Base-by-base conservation (phyloP, 2,113 vertebrate genomes). In the Eonycteris spelaea region DNA sequence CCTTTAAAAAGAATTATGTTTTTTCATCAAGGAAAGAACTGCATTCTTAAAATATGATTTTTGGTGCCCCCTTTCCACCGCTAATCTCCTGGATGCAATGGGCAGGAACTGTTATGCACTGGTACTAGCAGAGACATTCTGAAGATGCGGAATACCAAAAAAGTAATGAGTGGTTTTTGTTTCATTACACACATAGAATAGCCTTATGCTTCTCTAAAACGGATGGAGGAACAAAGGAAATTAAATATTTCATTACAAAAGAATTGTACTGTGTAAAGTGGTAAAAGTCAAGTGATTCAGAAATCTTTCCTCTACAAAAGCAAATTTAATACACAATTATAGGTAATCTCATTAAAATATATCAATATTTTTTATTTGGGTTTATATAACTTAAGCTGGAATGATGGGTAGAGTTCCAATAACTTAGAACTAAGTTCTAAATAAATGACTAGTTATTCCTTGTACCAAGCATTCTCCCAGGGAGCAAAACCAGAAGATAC, bases 191-290 rank as follows among this genome's bases (percentile, higher is more conserved):
- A 90, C 57, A 59, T 89, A 51, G 40, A 93, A 83, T 86, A 95
- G 61, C 48, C 70, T 93, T 77, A 40, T 59, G 38, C 51, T 74
- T 95, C 67, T 70, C 74, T 57, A 74, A 86, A 92, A 86, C 43
- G 75, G 70, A 86, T 77, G 4, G 13, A 51, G 86, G 28, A 96
- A 91, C 67, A 96, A 96, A 96, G 86, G 61, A 94, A 97, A 97
- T 65, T 61, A 94, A 94, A 95, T 71, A 51, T 94, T 88, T 85
- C 68, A 55, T 91, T 94, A n/a, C 26, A 78, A 33, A 96, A 84
- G 40, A 91, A 95, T 61, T 45, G 4, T 30, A 75, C 26, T 35
- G 7, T 79, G 18, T 79, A 77, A 86, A 35, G 28, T 59, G 55
- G 68, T 68, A 38, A 82, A 97, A 89, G 35, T 84, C 55, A 90